Evolutionary conservation across 1,140 invertebrate species (phyloP), one percentile per base, ranked within the genome.

Genomic region (Anthonomus grandis): DNA sequence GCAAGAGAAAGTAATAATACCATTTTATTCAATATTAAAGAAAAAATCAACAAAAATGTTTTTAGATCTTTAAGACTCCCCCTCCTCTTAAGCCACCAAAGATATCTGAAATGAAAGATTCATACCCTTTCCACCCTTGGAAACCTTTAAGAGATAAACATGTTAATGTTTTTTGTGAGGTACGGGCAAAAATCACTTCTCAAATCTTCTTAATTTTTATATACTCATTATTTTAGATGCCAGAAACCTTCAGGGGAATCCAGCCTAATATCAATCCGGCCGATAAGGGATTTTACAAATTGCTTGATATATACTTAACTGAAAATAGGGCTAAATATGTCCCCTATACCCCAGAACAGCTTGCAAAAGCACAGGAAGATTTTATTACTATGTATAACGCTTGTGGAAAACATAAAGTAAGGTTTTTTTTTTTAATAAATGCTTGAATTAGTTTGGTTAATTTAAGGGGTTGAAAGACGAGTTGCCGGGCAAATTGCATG

Each of bases 231-330:
- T 37, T 63, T 15, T 46, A 69, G 67, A 58, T 71, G 9, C 50
- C 54, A 54, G 63, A 58, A 19, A 55, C 64, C 4, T 70, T 61
- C n/a, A 56, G 59, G 45, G 65, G 69, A 45, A 60, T 70, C 46
- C 71, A 71, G 51, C 67, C 68, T 6, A 37, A 65, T 13, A 57
- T 75, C 9, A 46, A 58, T 9, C 66, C 70, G 10, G 66, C 69
- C 31, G 42, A 67, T 37, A 50, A 59, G 15, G 67, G 70, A 9
- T 66, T 56, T 49, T 67, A 61, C 46, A 74, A 70, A 63, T 57
- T 61, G 48, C 38, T 70, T 12, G 74, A 75, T 63, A 65, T 68
- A 13, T 74, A 73, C 53, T 60, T 72, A 47, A 73, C 68, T 1
- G 70, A 66, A 19, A 66, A 65, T n/a, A 58, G 64, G 36, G 47